phyloP scores from a whole-genome alignment of 2,888 invertebrate species.

The Eupithecia insigniata region DNA sequence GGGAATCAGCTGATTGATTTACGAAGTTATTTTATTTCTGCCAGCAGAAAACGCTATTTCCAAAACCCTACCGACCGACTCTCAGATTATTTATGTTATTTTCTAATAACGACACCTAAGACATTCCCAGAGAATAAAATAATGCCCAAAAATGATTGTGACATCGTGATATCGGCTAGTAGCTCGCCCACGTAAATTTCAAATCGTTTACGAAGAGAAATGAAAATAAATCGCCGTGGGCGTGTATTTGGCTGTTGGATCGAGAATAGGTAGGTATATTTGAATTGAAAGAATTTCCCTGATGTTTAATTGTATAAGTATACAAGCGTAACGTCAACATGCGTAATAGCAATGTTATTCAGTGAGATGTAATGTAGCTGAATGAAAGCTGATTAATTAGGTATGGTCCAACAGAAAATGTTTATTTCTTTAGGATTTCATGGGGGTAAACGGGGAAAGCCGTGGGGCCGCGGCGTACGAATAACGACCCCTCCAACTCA shows the following conservation, averaged over 20 bases:
- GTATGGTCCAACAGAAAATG: no score
- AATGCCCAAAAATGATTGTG: background rate
- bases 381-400: no score
- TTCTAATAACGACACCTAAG: background rate
- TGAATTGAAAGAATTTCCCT: background rate
- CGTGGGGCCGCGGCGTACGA: no score
- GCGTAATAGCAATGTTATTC: background rate
- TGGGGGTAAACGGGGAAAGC: no score
- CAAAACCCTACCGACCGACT: no score
- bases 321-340: background rate
- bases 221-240: background rate
- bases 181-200: background rate
- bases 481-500: no score
- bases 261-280: background rate
- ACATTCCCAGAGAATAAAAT: background rate
- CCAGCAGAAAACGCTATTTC: no score
- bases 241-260: background rate
- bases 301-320: background rate
- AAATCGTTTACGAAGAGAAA: conserved; percentile 3
- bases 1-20: no score
- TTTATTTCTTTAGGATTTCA: no score
- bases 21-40: no score
- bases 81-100: no score
- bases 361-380: background rate
- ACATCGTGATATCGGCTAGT: background rate